phyloP scores from a whole-genome alignment of 1,140 invertebrate genomes.

The Aphis gossypii region DNA sequence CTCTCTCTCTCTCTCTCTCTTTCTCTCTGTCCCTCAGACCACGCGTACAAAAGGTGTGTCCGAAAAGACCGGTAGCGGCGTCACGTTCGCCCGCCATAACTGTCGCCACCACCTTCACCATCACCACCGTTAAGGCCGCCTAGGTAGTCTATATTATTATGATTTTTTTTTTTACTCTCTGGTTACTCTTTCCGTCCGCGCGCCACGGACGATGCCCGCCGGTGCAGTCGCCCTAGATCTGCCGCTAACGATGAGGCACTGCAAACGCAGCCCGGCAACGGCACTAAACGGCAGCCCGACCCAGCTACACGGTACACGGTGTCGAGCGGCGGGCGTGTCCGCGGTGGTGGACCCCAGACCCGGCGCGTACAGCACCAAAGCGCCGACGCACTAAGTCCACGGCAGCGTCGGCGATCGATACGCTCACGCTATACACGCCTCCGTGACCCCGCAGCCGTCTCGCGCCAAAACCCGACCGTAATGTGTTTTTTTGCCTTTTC shows the following conservation, averaged over 20 bases:
- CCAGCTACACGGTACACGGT: not conserved
- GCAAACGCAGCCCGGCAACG: not conserved
- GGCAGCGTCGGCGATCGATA: constrained; percentile 23
- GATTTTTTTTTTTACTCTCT: constrained; percentile 17
- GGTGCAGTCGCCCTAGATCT: not conserved
- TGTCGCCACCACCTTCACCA: not conserved
- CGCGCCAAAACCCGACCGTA: constrained; percentile 5
- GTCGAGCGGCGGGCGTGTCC: not conserved
- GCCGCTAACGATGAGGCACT: not conserved
- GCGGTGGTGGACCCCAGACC: not conserved
- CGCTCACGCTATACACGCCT: not conserved
- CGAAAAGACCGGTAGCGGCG: constrained; percentile 33
- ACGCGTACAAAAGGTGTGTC: constrained; percentile 37
- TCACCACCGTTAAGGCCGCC: not conserved
- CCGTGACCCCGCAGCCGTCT: not conserved
- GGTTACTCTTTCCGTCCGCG: not conserved
- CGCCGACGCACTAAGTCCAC: not conserved
- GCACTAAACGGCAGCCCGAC: not conserved
- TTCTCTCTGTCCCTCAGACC: not conserved
- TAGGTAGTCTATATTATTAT: not conserved
- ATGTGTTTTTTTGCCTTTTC: not conserved
- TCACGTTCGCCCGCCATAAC: constrained; percentile 4
- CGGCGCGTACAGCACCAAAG: not conserved
- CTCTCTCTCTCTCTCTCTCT: too few species aligned
- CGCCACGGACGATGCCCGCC: not conserved